Evolutionary conservation across 2,797 vertebrate species (phyloP).

Genomic region (Halcyon leucocephala): DNA sequence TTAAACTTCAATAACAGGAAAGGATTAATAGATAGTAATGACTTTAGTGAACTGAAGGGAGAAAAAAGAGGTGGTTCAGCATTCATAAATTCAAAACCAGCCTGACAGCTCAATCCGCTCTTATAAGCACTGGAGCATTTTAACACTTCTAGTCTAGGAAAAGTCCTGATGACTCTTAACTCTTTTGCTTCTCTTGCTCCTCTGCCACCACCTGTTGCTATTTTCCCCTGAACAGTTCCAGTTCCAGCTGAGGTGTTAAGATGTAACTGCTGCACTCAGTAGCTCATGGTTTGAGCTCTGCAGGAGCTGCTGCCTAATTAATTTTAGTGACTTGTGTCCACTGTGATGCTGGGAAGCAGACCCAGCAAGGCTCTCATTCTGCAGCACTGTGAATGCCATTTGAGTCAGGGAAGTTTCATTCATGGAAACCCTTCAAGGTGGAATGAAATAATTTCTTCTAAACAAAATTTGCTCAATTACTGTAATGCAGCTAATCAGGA

Average conservation of each 20-base stretch:
- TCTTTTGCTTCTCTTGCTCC: neutral
- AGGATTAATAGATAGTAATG: neutral
- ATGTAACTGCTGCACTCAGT: neutral
- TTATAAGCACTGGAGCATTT: neutral
- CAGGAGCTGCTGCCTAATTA: neutral
- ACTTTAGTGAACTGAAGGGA: neutral
- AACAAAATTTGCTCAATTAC: neutral
- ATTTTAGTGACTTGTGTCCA: neutral
- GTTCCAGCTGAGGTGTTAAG: slow-evolving; percentile 25
- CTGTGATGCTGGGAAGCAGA: neutral
- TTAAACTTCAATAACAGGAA: neutral
- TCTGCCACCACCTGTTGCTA: neutral
- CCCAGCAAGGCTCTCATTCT: neutral
- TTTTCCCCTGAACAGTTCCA: neutral
- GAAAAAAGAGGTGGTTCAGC: neutral
- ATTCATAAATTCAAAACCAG: neutral
- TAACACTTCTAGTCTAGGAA: slow-evolving; percentile 2
- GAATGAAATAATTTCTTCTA: neutral
- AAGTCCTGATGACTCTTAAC: neutral
- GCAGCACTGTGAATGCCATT: neutral
- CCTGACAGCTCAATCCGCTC: neutral
- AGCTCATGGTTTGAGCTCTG: neutral
- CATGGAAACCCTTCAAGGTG: neutral
- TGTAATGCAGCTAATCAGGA: neutral
- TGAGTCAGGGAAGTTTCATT: neutral